Conservation (phyloP, 2,113 vertebrate species). For the Empidonax traillii region DNA sequence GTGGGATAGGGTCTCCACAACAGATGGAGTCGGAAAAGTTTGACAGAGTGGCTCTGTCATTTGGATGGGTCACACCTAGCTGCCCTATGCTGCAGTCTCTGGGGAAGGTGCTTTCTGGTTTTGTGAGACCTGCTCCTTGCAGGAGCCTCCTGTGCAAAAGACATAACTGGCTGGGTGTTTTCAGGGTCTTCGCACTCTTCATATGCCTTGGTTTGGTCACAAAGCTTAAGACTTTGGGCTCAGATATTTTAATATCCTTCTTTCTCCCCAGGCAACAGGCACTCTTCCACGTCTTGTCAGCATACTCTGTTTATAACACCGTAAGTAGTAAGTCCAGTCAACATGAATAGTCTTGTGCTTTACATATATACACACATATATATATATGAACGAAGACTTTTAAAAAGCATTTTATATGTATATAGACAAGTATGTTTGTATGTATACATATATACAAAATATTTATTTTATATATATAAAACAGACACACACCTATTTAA, state of each 20-base stretch:
- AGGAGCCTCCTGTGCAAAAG: neutral
- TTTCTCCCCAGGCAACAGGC: slow-evolving; percentile 84
- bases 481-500: neutral
- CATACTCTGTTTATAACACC: slow-evolving; percentile 92
- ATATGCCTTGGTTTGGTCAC: accelerated
- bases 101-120: neutral
- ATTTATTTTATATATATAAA: neutral
- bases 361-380: neutral
- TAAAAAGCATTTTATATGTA: neutral
- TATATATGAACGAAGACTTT: neutral
- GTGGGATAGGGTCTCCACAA: neutral
- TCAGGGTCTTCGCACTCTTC: neutral
- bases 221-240: neutral
- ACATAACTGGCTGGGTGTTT: neutral
- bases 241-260: neutral
- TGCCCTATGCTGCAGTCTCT: neutral
- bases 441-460: neutral
- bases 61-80: neutral
- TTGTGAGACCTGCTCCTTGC: neutral
- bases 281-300: slow-evolving; percentile 89
- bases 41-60: neutral
- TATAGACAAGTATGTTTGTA: neutral
- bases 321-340: slow-evolving; percentile 73
- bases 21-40: neutral
- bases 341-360: neutral